Conservation (phyloP, 2,113 vertebrate genomes). For the Carlito syrichta region DNA sequence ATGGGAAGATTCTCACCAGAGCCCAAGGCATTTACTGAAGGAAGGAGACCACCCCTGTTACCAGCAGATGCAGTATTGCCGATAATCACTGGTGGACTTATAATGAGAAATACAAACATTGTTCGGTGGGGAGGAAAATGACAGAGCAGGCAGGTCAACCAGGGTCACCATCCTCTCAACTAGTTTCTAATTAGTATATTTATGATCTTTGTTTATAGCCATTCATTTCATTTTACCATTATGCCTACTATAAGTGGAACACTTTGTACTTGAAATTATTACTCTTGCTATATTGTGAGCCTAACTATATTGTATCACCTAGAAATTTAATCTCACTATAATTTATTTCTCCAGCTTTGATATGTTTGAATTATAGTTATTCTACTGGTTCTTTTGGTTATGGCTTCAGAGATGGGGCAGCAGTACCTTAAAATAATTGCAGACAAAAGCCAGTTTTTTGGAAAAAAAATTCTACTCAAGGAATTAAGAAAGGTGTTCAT, state of each 20-base stretch:
- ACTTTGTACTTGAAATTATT: background rate
- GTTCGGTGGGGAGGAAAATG: background rate
- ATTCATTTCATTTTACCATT: background rate
- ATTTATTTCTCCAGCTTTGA: background rate
- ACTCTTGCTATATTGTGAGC: background rate
- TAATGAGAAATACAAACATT: background rate
- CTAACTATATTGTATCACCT: background rate
- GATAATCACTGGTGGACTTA: background rate
- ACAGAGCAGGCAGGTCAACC: background rate
- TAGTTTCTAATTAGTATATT: background rate
- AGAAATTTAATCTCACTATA: background rate
- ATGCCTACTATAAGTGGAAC: background rate
- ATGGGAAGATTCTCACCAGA: constrained; percentile 29
- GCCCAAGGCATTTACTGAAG: background rate
- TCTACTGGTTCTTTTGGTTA: background rate
- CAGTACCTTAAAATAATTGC: background rate
- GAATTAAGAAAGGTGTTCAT: background rate
- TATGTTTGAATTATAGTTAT: background rate
- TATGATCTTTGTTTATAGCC: background rate
- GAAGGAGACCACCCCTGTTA: background rate
- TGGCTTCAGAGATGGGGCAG: background rate
- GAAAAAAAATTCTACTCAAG: background rate
- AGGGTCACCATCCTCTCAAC: background rate
- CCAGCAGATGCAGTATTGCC: background rate
- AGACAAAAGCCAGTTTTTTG: background rate